Evolutionary conservation across 1,140 invertebrate genomes (phyloP).

Genomic region (Venturia canescens): DNA sequence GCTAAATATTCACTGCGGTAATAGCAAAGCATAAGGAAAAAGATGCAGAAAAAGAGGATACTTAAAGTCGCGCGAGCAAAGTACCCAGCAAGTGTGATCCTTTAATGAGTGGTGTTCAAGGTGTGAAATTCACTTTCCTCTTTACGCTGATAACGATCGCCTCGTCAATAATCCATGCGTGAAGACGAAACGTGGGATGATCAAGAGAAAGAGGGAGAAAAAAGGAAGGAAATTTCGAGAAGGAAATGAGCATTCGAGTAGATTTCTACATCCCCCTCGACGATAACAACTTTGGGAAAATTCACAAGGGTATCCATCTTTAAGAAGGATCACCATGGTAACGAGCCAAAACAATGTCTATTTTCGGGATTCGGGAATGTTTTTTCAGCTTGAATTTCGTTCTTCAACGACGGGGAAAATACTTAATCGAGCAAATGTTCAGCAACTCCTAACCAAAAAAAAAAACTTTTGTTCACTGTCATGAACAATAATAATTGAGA

Average conservation of each 20-base stretch:
- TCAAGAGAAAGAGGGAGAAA: background rate
- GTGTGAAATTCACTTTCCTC: conserved; percentile 55
- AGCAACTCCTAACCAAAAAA: too few species aligned
- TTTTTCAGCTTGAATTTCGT: too few species aligned
- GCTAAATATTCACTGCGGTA: background rate
- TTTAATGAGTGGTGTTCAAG: conserved; percentile 10
- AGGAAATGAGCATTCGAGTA: conserved; percentile 46
- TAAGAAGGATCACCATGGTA: too few species aligned
- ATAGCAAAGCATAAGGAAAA: background rate
- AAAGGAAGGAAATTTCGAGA: background rate
- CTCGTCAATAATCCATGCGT: conserved; percentile 13
- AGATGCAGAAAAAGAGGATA: background rate
- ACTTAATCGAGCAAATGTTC: too few species aligned
- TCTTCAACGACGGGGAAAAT: too few species aligned
- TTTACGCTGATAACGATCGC: conserved; percentile 55
- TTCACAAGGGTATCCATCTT: too few species aligned
- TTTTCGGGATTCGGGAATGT: too few species aligned
- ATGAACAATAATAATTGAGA: too few species aligned
- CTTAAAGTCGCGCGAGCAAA: background rate
- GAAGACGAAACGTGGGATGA: background rate
- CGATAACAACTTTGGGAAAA: conserved; percentile 13
- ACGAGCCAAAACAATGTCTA: too few species aligned
- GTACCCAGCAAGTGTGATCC: background rate
- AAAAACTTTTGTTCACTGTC: too few species aligned
- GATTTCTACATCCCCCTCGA: conserved; percentile 31